Conservation (phyloP, 2,888 invertebrate species). For the Standfussiana lucernea region DNA sequence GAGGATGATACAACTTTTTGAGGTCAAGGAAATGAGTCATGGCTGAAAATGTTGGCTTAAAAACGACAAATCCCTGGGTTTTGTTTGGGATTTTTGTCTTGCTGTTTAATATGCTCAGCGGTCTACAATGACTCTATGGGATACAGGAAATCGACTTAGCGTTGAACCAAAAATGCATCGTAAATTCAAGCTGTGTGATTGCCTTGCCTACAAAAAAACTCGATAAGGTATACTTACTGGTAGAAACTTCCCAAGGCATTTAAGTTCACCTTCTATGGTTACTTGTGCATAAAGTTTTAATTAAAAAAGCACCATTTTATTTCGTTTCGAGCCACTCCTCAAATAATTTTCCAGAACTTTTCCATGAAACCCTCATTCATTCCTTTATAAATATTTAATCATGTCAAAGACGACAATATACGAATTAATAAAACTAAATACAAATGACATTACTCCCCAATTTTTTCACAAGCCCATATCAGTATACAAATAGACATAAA, state of each 20-base stretch:
- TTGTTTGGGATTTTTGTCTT: not conserved
- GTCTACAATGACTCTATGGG: not conserved
- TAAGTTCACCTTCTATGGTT: not conserved
- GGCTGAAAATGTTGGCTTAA: not conserved
- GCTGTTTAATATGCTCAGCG: not conserved
- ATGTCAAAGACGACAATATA: not conserved
- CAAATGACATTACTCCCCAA: not conserved
- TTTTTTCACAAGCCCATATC: slow-evolving; percentile 10
- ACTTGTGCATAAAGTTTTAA: too few species aligned
- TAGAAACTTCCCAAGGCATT: not conserved
- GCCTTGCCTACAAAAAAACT: not conserved
- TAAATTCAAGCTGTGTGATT: not conserved
- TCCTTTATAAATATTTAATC: not conserved
- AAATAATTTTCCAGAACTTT: not conserved
- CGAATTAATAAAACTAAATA: not conserved
- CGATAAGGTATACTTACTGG: fast-evolving
- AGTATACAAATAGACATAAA: slow-evolving; percentile 32
- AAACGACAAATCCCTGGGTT: slow-evolving; percentile 32
- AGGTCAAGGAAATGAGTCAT: slow-evolving; percentile 39
- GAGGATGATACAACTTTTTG: not conserved
- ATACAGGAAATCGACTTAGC: not conserved
- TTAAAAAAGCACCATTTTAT: not conserved
- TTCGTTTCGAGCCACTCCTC: not conserved
- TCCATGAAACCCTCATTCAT: not conserved
- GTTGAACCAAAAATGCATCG: not conserved